Conservation (phyloP, 2,888 invertebrate species). For the Diloba caeruleocephala region DNA sequence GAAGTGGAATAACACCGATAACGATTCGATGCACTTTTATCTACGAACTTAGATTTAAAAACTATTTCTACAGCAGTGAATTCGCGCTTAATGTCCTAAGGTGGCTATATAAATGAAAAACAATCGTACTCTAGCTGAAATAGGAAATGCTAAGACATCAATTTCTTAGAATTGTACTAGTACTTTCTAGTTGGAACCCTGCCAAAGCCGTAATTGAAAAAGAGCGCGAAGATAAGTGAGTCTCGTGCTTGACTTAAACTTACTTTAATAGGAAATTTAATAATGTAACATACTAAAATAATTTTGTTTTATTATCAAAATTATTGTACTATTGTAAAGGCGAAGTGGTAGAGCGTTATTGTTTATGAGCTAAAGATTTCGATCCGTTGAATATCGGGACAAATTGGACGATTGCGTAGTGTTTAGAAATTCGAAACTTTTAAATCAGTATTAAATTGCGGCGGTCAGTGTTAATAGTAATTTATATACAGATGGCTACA, state of each 20-base stretch:
- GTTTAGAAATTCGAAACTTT: too few relatives aligned
- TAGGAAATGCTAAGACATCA: constrained; percentile 36
- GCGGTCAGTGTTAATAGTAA: too few relatives aligned
- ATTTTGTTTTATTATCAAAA: constrained; percentile 34
- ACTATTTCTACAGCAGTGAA: background rate
- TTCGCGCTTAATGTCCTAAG: background rate
- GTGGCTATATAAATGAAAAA: constrained; percentile 18
- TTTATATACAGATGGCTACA: too few relatives aligned
- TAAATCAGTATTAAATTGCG: too few relatives aligned
- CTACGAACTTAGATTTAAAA: background rate
- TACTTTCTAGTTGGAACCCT: constrained; percentile 36
- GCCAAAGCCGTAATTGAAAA: constrained; percentile 56
- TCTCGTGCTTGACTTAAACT: constrained; percentile 43
- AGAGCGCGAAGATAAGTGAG: constrained; percentile 42
- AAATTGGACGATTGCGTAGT: too few relatives aligned
- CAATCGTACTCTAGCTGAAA: constrained; percentile 12
- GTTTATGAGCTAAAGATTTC: too few relatives aligned
- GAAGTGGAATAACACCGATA: too few relatives aligned
- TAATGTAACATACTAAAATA: constrained; percentile 13
- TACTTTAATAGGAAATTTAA: constrained; percentile 41
- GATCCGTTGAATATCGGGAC: background rate
- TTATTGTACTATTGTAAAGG: background rate
- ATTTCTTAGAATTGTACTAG: constrained; percentile 38
- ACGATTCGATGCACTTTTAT: too few relatives aligned
- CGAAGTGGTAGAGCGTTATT: too few relatives aligned